Percentiles rank a stretch among this genome's conserved stretches.
These are phyloP conservation scores for Ariolimax columbianus DNA, from an alignment of 2,888 invertebrate genomes.

Conservation along the genomic window DNA sequence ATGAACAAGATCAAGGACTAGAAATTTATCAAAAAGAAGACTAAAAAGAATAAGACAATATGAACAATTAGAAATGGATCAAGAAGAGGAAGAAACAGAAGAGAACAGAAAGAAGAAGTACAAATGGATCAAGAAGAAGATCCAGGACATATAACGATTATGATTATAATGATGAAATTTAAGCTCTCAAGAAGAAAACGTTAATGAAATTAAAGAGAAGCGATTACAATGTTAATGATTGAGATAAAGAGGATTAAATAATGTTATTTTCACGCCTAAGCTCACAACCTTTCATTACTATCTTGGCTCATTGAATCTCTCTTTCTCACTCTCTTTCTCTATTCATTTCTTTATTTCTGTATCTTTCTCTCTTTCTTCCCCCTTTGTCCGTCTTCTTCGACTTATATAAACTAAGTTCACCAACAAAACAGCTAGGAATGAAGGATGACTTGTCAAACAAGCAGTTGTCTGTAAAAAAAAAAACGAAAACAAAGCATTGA, in stretches of 20 bases:
- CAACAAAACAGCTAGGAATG: neutral
- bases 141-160: no score
- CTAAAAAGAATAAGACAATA: neutral
- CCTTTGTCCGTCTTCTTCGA: neutral
- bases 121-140: slow-evolving; percentile 35
- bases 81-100: neutral
- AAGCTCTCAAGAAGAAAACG: no score
- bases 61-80: neutral
- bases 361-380: neutral
- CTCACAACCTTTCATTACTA: neutral
- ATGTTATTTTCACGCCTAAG: neutral
- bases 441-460: neutral
- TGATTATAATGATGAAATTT: no score
- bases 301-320: neutral
- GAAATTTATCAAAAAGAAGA: neutral
- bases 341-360: neutral
- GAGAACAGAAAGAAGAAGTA: no score
- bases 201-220: no score
- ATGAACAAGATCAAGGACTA: neutral
- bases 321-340: neutral
- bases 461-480: neutral
- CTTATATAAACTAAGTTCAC: neutral
- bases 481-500: no score
- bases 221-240: no score
- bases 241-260: slow-evolving; percentile 12